Evolutionary conservation across 1,140 invertebrate species (phyloP).

Genomic region (Cyclargus thomasi): DNA sequence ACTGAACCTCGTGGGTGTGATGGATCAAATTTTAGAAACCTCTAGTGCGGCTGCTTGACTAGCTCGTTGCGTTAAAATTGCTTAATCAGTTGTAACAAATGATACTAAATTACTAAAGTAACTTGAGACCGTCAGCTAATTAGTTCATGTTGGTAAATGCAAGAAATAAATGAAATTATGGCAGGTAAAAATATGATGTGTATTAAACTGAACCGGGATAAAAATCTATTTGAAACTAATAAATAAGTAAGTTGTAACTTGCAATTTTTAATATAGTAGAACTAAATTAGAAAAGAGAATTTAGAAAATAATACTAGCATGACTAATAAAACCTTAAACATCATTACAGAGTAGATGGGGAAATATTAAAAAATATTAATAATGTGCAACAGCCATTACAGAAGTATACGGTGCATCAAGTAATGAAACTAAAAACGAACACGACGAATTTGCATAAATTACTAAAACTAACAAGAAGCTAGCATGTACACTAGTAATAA

Average conservation of each 20-base stretch:
- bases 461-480: background rate
- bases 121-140: background rate
- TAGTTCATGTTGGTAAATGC: background rate
- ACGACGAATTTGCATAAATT: constrained; percentile 1
- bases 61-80: constrained; percentile 11
- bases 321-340: too few species aligned
- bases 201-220: too few species aligned
- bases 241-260: too few species aligned
- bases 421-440: background rate
- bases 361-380: too few species aligned
- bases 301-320: too few species aligned
- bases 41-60: constrained; percentile 23
- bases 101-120: background rate
- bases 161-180: background rate
- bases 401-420: background rate
- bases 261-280: too few species aligned
- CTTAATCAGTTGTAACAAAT: background rate
- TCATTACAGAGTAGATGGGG: too few species aligned
- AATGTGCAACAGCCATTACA: too few species aligned
- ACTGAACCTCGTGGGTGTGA: constrained; percentile 43
- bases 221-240: too few species aligned
- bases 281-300: too few species aligned
- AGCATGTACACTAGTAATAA: constrained; percentile 8
- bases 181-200: background rate
- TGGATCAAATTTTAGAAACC: constrained; percentile 51